Evolutionary conservation across 2,797 vertebrate species (phyloP), one percentile per base, ranked within the genome.

Genomic region (Enteromius radiatus): DNA sequence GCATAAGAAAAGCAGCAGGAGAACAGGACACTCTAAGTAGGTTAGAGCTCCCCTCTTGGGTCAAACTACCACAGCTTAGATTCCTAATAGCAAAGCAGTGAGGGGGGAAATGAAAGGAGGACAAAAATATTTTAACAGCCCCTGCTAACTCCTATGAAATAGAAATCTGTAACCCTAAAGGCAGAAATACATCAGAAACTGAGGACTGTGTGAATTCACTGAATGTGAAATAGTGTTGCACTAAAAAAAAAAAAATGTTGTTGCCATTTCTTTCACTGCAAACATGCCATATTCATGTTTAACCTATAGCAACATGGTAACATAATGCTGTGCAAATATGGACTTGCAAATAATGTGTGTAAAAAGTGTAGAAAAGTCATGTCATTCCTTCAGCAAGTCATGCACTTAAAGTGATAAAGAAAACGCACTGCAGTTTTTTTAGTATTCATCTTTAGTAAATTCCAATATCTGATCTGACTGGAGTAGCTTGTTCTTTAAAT

Each of bases 21-120:
- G 52, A 76, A 78, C 47, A 61, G 23, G 65, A 74, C 59, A 54
- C 52, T 65, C 12, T 61, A 84, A 86, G 69, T 84, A 81, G 85
- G 82, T 79, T 84, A 84, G 41, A 21, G 8, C 70, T 52, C 49
- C 49, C 67, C 82, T 77, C 61, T 63, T 73, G 73, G 68, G 59
- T 82, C 71, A 69, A 71, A 84, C 65, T 59, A 67, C 59, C 59
- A 81, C 45, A 54, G 70, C 45, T 74, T 74, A 76, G 23, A 76
- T 38, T 77, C 36, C 26, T 69, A 69, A 68, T 26, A 19, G 45
- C 43, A 56, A 41, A 73, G 47, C 54, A 71, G 56, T 19, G 61
- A 28, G 31, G 31, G 23, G 61, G 45, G 9, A 33, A 78, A 74
- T 71, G 26, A 49, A 49, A 68, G 6, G 19, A 15, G 65, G 17